These are phyloP conservation scores for Glomeris marginata DNA, from an alignment of 2,888 invertebrate species.

Conservation along the genomic window DNA sequence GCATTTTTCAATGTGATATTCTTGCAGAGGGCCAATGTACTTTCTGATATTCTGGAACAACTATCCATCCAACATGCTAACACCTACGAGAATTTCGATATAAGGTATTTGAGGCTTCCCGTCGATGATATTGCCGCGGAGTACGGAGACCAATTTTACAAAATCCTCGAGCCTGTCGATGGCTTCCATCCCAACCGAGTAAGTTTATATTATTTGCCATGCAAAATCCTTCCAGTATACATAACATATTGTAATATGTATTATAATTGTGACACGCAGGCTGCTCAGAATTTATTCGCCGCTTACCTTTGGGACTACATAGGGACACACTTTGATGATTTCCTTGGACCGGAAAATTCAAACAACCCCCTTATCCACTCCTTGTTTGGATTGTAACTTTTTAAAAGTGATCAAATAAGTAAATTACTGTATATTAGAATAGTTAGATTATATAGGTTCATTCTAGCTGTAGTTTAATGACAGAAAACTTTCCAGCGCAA, in stretches of 20 bases:
- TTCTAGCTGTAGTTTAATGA: too few species aligned
- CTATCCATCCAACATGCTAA: background rate
- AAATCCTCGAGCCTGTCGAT: conserved; percentile 10
- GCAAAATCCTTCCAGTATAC: too few species aligned
- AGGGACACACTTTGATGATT: conserved; percentile 1
- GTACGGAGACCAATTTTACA: conserved; percentile 1
- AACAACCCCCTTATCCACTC: conserved; percentile 6
- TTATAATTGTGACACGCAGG: conserved; percentile 1
- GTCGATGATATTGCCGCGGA: background rate
- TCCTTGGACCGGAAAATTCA: conserved; percentile 1
- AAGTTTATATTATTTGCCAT: background rate
- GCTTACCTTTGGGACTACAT: conserved; percentile 2
- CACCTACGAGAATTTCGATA: conserved; percentile 3
- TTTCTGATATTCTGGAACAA: conserved; percentile 3
- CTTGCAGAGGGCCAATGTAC: background rate
- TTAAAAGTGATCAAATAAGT: too few species aligned
- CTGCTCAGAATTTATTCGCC: conserved; percentile 10
- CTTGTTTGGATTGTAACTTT: conserved; percentile 1
- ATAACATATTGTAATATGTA: too few species aligned
- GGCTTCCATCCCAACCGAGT: conserved; percentile 12
- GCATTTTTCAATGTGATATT: too few species aligned
- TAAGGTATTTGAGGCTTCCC: conserved; percentile 3
- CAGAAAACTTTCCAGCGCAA: too few species aligned
- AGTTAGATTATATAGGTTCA: too few species aligned
- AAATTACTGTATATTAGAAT: too few species aligned